Conservation (phyloP, 2,113 vertebrate species). For the Sylvilagus bachmani region DNA sequence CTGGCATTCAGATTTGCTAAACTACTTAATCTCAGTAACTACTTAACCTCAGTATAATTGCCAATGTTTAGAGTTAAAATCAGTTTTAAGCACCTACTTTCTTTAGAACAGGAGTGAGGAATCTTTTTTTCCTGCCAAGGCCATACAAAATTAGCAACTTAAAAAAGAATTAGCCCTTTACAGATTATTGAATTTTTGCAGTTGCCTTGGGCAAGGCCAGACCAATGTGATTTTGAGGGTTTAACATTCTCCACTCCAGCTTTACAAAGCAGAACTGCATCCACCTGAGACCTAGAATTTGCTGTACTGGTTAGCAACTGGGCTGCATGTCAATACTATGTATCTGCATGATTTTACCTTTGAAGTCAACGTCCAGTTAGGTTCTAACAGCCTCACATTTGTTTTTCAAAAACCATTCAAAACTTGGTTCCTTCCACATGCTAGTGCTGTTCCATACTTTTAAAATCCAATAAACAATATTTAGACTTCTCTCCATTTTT, state of each 20-base stretch:
- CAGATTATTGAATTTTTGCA: no score
- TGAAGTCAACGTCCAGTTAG: background rate
- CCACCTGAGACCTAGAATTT: background rate
- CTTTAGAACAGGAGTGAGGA: background rate
- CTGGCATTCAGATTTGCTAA: background rate
- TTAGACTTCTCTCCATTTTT: conserved; percentile 8
- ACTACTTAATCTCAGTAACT: background rate
- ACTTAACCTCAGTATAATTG: conserved; percentile 39
- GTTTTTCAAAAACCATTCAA: background rate
- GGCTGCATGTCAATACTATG: background rate
- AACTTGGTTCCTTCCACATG: background rate
- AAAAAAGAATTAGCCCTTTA: no score
- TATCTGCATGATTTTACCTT: conserved; percentile 8
- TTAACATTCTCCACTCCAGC: no score
- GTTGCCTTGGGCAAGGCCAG: no score
- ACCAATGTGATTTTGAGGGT: no score
- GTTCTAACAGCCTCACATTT: conserved; percentile 8
- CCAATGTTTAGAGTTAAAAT: background rate
- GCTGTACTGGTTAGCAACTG: background rate
- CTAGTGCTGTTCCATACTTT: background rate
- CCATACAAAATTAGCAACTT: no score
- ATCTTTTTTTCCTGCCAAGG: no score
- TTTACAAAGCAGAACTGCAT: background rate
- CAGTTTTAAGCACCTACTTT: conserved; percentile 39
- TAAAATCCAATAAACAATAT: conserved; percentile 19